phyloP scores from a whole-genome alignment of 2,113 vertebrate species.

The Cichladusa arquata region DNA sequence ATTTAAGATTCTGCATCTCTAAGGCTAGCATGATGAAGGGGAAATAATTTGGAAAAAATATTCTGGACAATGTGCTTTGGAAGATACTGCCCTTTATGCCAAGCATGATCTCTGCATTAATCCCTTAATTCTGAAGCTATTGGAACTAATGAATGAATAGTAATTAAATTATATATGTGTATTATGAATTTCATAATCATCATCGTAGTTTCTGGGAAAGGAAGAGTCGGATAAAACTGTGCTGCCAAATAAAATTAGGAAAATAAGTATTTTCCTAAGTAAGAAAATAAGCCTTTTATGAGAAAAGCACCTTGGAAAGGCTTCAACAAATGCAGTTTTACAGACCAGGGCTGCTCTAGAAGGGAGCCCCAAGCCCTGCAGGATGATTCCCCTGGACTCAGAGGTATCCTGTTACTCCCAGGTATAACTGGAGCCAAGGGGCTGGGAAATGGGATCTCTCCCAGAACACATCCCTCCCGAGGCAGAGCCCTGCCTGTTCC shows the following conservation, averaged over 20 bases:
- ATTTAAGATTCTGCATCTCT: background rate
- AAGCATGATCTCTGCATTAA: background rate
- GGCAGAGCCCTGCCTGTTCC: background rate
- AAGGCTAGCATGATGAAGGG: background rate
- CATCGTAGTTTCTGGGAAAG: background rate
- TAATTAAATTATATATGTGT: background rate
- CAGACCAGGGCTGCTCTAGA: background rate
- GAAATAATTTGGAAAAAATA: background rate
- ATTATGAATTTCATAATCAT: background rate
- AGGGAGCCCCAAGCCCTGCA: background rate
- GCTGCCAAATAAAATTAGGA: background rate
- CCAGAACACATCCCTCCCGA: background rate
- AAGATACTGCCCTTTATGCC: background rate
- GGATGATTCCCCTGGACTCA: background rate
- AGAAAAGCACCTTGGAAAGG: background rate
- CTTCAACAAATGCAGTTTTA: background rate
- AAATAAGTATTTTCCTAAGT: background rate
- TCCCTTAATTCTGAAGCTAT: background rate
- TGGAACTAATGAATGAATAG: background rate
- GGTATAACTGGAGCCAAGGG: background rate
- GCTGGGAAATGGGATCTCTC: background rate
- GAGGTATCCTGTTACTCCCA: background rate
- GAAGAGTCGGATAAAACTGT: background rate
- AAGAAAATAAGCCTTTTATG: background rate
- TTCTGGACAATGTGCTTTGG: background rate